Conservation (phyloP, 2,113 vertebrate genomes). For the Leiothrix lutea region DNA sequence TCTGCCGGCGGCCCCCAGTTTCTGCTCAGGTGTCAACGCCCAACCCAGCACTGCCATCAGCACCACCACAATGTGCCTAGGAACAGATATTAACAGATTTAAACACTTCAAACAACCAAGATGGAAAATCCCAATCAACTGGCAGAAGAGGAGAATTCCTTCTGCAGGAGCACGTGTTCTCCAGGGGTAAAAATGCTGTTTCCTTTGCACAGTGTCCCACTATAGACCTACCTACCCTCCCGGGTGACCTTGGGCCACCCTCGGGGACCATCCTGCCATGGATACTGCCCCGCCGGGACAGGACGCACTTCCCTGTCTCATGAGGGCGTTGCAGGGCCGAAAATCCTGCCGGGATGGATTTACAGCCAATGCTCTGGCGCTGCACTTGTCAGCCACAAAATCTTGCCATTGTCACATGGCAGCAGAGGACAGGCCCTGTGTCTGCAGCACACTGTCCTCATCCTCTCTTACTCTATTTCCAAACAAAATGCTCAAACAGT, state of each 20-base stretch:
- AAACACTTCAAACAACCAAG: not conserved
- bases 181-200: fast-evolving
- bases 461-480: not conserved
- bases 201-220: fast-evolving
- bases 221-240: not conserved
- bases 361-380: fast-evolving
- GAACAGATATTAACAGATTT: not conserved
- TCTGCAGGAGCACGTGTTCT: not conserved
- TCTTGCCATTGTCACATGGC: not conserved
- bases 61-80: fast-evolving
- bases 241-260: fast-evolving
- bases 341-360: not conserved
- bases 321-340: fast-evolving
- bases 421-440: not conserved
- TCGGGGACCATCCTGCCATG: fast-evolving
- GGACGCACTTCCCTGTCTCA: not conserved
- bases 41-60: not conserved
- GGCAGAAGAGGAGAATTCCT: not conserved
- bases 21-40: not conserved
- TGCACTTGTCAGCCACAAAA: not conserved
- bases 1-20: not conserved
- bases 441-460: fast-evolving
- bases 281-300: fast-evolving
- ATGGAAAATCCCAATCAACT: not conserved
- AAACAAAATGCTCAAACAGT: not conserved